phyloP scores from a whole-genome alignment of 2,113 vertebrate species.

The Murina feae region DNA sequence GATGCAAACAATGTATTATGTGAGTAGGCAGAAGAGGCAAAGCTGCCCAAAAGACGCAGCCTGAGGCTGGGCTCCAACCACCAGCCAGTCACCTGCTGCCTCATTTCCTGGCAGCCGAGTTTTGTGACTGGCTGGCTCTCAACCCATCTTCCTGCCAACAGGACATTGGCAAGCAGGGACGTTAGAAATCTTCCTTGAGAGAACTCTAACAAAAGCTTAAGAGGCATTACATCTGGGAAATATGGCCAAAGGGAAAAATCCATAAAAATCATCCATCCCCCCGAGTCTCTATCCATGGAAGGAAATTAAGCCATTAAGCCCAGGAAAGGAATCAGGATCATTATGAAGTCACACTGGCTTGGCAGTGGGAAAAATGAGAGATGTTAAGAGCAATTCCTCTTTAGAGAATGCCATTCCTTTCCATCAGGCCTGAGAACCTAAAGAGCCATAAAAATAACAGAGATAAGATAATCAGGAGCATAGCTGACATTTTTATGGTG shows the following conservation, averaged over 20 bases:
- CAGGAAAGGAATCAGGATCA: slow-evolving; percentile 47
- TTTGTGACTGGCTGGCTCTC: slow-evolving; percentile 15
- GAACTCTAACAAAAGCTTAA: slow-evolving; percentile 29
- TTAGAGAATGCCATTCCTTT: slow-evolving; percentile 28
- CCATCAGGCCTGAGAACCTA: slow-evolving; percentile 8
- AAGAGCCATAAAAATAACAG: slow-evolving; percentile 22
- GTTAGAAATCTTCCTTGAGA: slow-evolving; percentile 56
- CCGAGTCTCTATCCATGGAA: not conserved
- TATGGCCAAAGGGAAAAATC: slow-evolving; percentile 39
- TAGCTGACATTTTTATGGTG: slow-evolving; percentile 41
- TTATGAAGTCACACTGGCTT: slow-evolving; percentile 46
- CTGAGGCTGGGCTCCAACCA: not conserved
- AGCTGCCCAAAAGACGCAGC: not conserved
- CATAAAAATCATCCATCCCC: slow-evolving; percentile 1
- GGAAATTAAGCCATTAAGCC: slow-evolving; percentile 47
- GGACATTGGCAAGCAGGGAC: not conserved
- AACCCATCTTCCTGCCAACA: not conserved
- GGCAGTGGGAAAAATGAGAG: slow-evolving; percentile 39
- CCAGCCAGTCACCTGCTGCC: not conserved
- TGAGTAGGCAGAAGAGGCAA: not conserved
- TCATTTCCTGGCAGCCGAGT: slow-evolving; percentile 7
- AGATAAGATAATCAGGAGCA: slow-evolving; percentile 21
- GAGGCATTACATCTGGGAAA: slow-evolving; percentile 44
- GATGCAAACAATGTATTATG: slow-evolving; percentile 17
- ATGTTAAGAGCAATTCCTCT: slow-evolving; percentile 50